Conservation (phyloP, 2,888 invertebrate genomes). For the Allolobophora icterica region DNA sequence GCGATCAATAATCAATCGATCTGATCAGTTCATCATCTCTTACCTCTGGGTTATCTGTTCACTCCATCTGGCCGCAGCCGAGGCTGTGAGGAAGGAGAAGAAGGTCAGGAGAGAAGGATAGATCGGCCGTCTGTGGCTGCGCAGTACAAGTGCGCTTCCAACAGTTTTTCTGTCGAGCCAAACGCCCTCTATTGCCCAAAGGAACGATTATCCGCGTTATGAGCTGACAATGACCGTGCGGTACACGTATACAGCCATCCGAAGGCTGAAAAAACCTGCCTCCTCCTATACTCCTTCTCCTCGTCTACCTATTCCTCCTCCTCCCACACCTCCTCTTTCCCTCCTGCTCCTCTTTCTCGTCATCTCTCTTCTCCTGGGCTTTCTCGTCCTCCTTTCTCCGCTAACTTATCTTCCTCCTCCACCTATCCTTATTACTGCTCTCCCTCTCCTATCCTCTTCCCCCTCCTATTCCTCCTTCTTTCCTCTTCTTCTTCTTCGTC, state of each 20-base stretch:
- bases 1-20: background rate
- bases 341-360: too few species aligned
- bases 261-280: background rate
- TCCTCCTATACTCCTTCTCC: background rate
- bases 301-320: too few species aligned
- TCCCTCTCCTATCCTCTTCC: too few species aligned
- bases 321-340: too few species aligned
- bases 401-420: too few species aligned
- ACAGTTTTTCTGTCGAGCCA: background rate
- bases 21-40: background rate
- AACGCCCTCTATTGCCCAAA: background rate
- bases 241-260: background rate
- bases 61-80: background rate
- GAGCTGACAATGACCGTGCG: background rate
- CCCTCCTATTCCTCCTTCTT: too few species aligned
- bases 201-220: background rate
- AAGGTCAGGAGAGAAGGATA: too few species aligned
- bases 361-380: too few species aligned
- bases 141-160: background rate
- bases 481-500: too few species aligned
- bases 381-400: too few species aligned
- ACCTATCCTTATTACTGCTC: too few species aligned
- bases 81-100: background rate
- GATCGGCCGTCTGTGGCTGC: too few species aligned
- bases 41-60: background rate